Evolutionary conservation across 2,797 vertebrate genomes (phyloP), one percentile per base, ranked within the genome.

Genomic region (Uromys caudimaculatus): DNA sequence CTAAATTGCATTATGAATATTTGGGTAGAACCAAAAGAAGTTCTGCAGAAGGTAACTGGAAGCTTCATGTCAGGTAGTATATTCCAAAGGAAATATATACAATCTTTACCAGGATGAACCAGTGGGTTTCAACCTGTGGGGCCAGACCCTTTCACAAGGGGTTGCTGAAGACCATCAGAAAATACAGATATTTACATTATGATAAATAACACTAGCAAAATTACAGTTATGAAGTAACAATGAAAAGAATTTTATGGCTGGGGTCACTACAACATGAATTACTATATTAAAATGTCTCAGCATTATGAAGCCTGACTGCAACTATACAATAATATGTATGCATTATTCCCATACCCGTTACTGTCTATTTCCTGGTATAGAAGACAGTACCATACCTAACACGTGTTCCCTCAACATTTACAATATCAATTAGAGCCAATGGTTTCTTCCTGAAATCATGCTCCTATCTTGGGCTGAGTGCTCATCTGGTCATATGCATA

Each of bases 1-100:
- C 35, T 78, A 82, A 97, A 69, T 44, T 81, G 95, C 89, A 5
- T 17, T 62, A 10, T 84, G 5, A 60, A 32, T 91, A 58, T 94
- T 50, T 95, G 19, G 0, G 29, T 5, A 71, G 9, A 69, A 12
- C 16, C n/a, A 76, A 67, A 13, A 24, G 8, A 35, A 69, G 35
- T n/a, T 29, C 54, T 21, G 32, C 32, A 19, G 77, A 54, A 79
- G 50, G 35, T 56, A 79, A n/a, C 75, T n/a, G 17, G 77, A 38
- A 90, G 52, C n/a, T 76, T 93, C 38, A 47, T 78, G 41, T 62
- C 44, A 47, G 32, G 32, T 7, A 82, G 58, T 24, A 92, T 54
- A 85, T 91, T 69, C 41, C 69, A 60, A 54, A 56, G 29, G 47
- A 93, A 69, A 44, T 44, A 27, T 14, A 92, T 4, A 44, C n/a